These are phyloP conservation scores for Brachypteracias leptosomus DNA, from an alignment of 2,113 vertebrate genomes.

Conservation along the genomic window DNA sequence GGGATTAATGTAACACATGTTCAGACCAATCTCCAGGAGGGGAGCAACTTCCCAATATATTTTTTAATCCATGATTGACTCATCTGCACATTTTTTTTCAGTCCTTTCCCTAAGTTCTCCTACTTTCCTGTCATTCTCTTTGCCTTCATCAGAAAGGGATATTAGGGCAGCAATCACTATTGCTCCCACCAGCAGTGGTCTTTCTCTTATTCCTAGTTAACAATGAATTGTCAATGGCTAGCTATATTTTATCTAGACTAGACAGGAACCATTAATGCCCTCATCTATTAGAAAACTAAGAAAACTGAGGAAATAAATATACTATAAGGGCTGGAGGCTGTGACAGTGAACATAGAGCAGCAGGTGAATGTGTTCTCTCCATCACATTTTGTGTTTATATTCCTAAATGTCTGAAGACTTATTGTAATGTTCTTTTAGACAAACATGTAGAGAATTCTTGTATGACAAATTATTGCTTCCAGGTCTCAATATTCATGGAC, in stretches of 20 bases:
- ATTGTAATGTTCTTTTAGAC: background rate
- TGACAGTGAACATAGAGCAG: background rate
- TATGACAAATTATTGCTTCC: background rate
- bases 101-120: background rate
- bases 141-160: background rate
- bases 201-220: background rate
- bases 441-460: background rate
- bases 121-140: background rate
- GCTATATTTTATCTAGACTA: background rate
- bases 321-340: background rate
- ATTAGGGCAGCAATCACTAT: background rate
- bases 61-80: background rate
- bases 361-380: background rate
- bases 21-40: background rate
- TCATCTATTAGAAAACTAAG: background rate
- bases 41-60: background rate
- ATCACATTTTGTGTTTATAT: background rate
- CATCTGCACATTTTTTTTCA: background rate
- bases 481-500: background rate
- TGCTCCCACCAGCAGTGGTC: background rate
- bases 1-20: background rate
- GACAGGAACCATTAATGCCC: background rate
- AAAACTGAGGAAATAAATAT: background rate
- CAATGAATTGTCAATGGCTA: background rate
- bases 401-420: background rate